These are phyloP conservation scores for Micrasema minimum DNA, from an alignment of 1,140 invertebrate genomes.

Conservation along the genomic window DNA sequence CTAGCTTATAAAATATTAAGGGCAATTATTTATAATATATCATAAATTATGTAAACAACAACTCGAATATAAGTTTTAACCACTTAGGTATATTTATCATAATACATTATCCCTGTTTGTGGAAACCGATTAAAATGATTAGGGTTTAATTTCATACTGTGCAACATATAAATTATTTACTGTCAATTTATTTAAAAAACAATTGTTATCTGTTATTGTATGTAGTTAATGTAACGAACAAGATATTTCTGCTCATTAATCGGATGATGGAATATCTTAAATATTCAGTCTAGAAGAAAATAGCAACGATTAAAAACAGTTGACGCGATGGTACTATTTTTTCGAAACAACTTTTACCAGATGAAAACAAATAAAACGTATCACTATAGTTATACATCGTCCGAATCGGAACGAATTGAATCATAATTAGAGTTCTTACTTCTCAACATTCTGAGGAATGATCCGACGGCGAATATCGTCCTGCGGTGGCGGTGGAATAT, in stretches of 20 bases:
- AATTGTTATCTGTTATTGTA: too few species aligned
- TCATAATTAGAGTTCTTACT: constrained; percentile 84
- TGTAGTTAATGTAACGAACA: too few species aligned
- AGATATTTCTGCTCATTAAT: too few species aligned
- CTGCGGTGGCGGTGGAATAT: constrained; percentile 83
- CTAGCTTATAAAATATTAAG: constrained; percentile 22
- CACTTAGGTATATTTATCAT: neutral
- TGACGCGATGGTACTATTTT: too few species aligned
- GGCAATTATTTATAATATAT: constrained; percentile 19
- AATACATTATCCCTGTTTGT: constrained; percentile 15
- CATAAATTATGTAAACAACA: neutral
- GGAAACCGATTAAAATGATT: neutral
- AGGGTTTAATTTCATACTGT: neutral
- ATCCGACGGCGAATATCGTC: constrained; percentile 82
- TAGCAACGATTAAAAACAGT: too few species aligned
- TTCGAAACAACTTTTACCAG: too few species aligned
- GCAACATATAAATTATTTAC: neutral
- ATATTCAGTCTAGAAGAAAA: too few species aligned
- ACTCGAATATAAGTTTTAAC: constrained; percentile 7
- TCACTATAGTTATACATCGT: constrained; percentile 64
- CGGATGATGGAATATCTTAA: too few species aligned
- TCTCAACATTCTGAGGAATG: constrained; percentile 82
- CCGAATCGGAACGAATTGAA: constrained; percentile 72
- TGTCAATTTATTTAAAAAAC: too few species aligned
- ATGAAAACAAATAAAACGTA: constrained; percentile 23